phyloP scores from a whole-genome alignment of 1,140 invertebrate genomes.

The Zelostemma sp. region DNA sequence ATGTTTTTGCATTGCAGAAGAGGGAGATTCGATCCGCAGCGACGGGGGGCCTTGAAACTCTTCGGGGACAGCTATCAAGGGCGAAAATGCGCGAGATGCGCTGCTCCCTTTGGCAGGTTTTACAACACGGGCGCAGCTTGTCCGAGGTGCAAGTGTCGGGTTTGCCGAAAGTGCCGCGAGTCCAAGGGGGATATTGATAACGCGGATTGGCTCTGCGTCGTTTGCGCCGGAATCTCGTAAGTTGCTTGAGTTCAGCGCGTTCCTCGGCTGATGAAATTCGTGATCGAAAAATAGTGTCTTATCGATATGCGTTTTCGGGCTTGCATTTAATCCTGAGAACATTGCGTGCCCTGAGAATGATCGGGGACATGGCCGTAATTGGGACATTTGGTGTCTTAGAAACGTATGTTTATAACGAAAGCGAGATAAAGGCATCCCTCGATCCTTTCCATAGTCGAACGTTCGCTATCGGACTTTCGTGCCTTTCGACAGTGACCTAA shows the following conservation, averaged over 20 bases:
- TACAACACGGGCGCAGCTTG: slow-evolving; percentile 82
- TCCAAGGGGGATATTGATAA: slow-evolving; percentile 63
- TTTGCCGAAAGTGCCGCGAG: slow-evolving; percentile 82
- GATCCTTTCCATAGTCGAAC: slow-evolving; percentile 13
- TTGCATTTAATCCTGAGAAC: too few relatives aligned
- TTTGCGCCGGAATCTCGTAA: slow-evolving; percentile 84
- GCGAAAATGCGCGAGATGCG: slow-evolving; percentile 78
- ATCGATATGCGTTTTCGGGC: too few relatives aligned
- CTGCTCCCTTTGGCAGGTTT: slow-evolving; percentile 78
- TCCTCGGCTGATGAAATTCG: too few relatives aligned
- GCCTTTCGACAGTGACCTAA: slow-evolving; percentile 45
- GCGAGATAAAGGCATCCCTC: background rate
- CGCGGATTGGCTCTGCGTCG: slow-evolving; percentile 80
- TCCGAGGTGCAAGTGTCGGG: slow-evolving; percentile 76
- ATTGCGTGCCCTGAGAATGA: too few relatives aligned
- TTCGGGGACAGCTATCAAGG: slow-evolving; percentile 67
- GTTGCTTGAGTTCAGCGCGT: too few relatives aligned
- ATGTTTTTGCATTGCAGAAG: slow-evolving; percentile 70
- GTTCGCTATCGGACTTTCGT: slow-evolving; percentile 34
- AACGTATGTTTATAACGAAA: background rate
- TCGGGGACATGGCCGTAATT: too few relatives aligned
- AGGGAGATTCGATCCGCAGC: slow-evolving; percentile 75
- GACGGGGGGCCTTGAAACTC: slow-evolving; percentile 72
- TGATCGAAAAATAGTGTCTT: too few relatives aligned
- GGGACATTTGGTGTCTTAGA: too few relatives aligned